Conservation (phyloP, 2,797 vertebrate genomes). For the Phrynocephalus forsythii region DNA sequence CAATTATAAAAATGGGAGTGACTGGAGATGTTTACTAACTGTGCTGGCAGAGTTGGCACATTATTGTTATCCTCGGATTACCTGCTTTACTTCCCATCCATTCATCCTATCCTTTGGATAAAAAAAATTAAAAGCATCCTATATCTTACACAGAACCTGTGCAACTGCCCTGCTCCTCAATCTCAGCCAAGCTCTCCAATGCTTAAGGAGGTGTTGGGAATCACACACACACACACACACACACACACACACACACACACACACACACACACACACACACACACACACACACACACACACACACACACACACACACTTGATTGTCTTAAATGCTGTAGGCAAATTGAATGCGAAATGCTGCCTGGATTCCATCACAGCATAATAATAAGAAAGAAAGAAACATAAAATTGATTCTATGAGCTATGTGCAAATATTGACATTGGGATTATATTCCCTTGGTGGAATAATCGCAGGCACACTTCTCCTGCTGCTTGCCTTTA, state of each 20-base stretch:
- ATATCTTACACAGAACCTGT: not conserved
- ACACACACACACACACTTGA: not conserved
- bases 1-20: not conserved
- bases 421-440: conserved; percentile 32
- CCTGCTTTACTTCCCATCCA: not conserved
- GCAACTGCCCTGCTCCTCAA: not conserved
- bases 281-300: not conserved
- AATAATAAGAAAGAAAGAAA: not conserved
- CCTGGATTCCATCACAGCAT: conserved; percentile 1
- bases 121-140: not conserved
- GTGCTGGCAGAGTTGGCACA: not conserved
- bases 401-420: not conserved
- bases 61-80: not conserved
- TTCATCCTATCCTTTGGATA: not conserved
- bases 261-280: not conserved
- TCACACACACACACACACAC: not conserved
- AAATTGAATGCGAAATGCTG: not conserved
- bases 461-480: conserved; percentile 20
- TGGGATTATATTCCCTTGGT: conserved; percentile 32
- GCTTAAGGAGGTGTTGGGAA: not conserved
- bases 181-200: not conserved
- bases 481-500: conserved; percentile 18
- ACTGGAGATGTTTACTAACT: not conserved
- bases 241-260: not conserved
- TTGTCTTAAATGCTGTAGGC: not conserved